phyloP scores from a whole-genome alignment of 2,113 vertebrate genomes.

The Lophius piscatorius region DNA sequence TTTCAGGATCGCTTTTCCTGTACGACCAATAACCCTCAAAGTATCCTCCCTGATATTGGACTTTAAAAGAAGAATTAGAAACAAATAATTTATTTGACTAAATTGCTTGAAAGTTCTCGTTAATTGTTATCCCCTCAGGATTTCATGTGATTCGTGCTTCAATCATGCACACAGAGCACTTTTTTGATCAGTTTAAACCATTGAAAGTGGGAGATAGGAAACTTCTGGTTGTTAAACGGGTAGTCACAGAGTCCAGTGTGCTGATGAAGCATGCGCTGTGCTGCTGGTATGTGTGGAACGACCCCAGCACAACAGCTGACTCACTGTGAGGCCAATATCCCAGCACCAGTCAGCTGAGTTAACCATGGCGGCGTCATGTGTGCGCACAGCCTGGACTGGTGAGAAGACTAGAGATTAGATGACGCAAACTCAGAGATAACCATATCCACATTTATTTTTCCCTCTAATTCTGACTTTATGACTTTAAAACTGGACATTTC shows the following conservation, averaged over 20 bases:
- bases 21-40: too few species aligned
- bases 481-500: not conserved
- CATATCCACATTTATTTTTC: not conserved
- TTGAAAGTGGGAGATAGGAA: not conserved
- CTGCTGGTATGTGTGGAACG: constrained; percentile 62
- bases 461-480: not conserved
- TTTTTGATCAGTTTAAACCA: constrained; percentile 6
- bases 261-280: constrained; percentile 56
- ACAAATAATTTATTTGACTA: too few species aligned
- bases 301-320: constrained; percentile 58
- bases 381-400: not conserved
- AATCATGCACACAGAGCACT: not conserved
- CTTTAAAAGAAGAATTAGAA: too few species aligned
- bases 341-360: constrained; percentile 45
- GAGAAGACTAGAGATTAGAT: not conserved
- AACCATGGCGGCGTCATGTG: not conserved
- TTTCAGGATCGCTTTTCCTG: too few species aligned
- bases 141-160: not conserved
- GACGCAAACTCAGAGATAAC: too few species aligned
- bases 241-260: constrained; percentile 17
- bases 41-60: too few species aligned
- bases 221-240: not conserved
- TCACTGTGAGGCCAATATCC: constrained; percentile 49
- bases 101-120: too few species aligned
- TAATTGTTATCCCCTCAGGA: too few species aligned